A percentile compares a stretch with the other conserved stretches of the same genome.
Conservation (phyloP, 2,797 vertebrate species). For the Pempheris klunzingeri region DNA sequence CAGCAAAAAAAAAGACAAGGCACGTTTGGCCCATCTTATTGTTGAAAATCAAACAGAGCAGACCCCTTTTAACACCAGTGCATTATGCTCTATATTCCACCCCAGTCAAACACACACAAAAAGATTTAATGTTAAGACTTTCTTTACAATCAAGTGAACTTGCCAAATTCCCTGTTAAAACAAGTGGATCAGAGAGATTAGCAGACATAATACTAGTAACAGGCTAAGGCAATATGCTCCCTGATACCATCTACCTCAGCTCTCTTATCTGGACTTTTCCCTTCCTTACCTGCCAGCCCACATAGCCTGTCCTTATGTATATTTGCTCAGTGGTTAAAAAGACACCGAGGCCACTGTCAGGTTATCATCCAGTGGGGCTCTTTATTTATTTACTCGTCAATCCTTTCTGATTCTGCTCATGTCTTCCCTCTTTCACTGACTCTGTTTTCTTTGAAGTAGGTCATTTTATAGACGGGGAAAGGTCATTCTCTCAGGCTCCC, state of each 20-base stretch:
- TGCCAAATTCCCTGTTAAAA: constrained; percentile 59
- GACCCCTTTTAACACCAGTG: constrained; percentile 12
- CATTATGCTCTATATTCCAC: not conserved
- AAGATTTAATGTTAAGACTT: constrained; percentile 36
- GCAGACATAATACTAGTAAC: constrained; percentile 55
- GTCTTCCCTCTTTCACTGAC: constrained; percentile 41
- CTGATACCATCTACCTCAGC: constrained; percentile 45
- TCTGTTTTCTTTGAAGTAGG: constrained; percentile 72
- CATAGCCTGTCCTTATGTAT: constrained; percentile 56
- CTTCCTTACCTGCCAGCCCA: constrained; percentile 34
- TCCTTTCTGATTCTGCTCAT: constrained; percentile 70
- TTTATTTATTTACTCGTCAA: constrained; percentile 69
- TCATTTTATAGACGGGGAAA: constrained; percentile 67
- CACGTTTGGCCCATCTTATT: constrained; percentile 5
- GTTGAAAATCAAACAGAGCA: constrained; percentile 28
- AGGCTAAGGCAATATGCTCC: constrained; percentile 44
- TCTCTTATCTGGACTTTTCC: constrained; percentile 48
- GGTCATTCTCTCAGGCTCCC: constrained; percentile 53
- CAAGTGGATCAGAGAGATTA: constrained; percentile 70
- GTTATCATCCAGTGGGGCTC: constrained; percentile 58
- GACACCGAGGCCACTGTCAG: constrained; percentile 57
- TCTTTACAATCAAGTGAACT: constrained; percentile 44
- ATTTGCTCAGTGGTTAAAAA: constrained; percentile 76
- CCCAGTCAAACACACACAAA: constrained; percentile 16
- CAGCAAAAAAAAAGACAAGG: not conserved